Conservation (phyloP, 1,140 invertebrate species). For the Samia ricini region DNA sequence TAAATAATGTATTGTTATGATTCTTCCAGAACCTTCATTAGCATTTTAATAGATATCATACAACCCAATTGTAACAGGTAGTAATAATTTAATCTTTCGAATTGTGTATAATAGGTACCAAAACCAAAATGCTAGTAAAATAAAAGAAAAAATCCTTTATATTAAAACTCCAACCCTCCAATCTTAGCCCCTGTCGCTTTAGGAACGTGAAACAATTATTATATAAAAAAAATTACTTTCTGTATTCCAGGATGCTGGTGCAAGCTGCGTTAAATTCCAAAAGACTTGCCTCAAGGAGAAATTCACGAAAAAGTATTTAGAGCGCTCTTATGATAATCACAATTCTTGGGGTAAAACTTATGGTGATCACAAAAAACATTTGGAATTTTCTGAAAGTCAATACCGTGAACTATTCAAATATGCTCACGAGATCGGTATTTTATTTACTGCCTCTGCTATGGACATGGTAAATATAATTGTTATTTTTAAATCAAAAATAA, state of each 20-base stretch:
- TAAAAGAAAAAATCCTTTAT: too few relatives aligned
- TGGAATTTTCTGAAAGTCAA: slow-evolving; percentile 84
- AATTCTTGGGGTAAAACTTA: slow-evolving; percentile 89
- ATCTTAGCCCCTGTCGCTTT: too few relatives aligned
- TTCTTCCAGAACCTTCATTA: too few relatives aligned
- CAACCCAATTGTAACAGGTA: too few relatives aligned
- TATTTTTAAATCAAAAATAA: not conserved
- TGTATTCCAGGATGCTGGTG: slow-evolving; percentile 81
- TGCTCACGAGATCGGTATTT: slow-evolving; percentile 80
- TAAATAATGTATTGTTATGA: too few relatives aligned
- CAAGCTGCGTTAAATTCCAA: slow-evolving; percentile 92
- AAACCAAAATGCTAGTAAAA: too few relatives aligned
- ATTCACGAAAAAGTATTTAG: slow-evolving; percentile 83
- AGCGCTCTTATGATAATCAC: slow-evolving; percentile 78
- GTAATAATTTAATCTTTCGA: too few relatives aligned
- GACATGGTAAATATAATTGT: slow-evolving; percentile 78
- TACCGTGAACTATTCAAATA: slow-evolving; percentile 83
- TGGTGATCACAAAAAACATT: slow-evolving; percentile 85
- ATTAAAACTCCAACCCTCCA: too few relatives aligned
- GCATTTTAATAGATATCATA: too few relatives aligned
- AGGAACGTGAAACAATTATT: not conserved
- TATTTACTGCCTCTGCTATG: slow-evolving; percentile 89
- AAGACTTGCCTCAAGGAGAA: slow-evolving; percentile 84
- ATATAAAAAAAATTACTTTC: not conserved
- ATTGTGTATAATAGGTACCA: too few relatives aligned